Base-by-base conservation (phyloP, 2,113 vertebrate species). In the Agelaius phoeniceus region DNA sequence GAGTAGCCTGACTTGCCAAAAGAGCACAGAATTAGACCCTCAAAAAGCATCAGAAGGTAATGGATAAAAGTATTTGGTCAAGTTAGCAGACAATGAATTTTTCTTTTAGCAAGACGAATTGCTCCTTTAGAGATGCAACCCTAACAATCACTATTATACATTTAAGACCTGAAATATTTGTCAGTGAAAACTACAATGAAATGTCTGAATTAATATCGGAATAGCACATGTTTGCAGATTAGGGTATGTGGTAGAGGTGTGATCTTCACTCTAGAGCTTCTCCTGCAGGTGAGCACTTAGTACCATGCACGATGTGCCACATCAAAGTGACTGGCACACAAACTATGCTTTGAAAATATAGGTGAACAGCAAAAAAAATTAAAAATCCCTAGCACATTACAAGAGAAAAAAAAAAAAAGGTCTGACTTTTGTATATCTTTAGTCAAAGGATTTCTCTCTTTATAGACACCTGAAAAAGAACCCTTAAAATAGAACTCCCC, bases 401-500 rank as follows among this genome's bases (percentile, higher is more conserved):
- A 91, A 39, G 2, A 44, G 21, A 8, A 51, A 58, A 65, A 76
- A 67, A n/a, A n/a, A 63, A 80, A 86, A 61, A 3, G 9, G 2
- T 26, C 24, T 67, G 33, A 62, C 46, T 71, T 87, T 57, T 4
- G 2, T 78, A 19, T 77, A 49, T 62, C 80, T 93, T 94, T 44
- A 87, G 87, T 81, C 37, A 76, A 93, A 82, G 71, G 14, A 43
- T 58, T 94, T 94, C 84, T 87, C 27, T 52, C 71, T 84, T 81
- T 76, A 83, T 30, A 86, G 73, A 52, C 46, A 75, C 7, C 69
- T 80, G 79, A 90, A 92, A 89, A 90, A 55, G 76, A 86, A 41
- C 11, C 17, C 84, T 94, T 89, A 93, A 94, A 95, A 92, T 89
- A 96, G 86, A 96, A 89, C 65, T 96, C 76, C 63, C 87, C 59